These are phyloP conservation scores for Vulpes vulpes DNA, from an alignment of 2,113 vertebrate species.

Conservation along the genomic window DNA sequence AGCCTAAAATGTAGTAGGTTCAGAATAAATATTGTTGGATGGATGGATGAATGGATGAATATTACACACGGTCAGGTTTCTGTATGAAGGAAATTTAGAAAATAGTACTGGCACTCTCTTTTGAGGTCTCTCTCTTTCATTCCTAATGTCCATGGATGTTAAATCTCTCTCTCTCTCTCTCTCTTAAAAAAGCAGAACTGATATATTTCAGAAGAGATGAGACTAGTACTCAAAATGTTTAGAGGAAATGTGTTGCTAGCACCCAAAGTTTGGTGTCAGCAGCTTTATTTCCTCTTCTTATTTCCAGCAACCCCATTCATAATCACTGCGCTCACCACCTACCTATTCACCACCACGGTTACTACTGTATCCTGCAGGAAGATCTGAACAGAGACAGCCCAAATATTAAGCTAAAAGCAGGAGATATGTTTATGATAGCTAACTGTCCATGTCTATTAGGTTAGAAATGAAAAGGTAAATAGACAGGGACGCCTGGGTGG, in stretches of 20 bases:
- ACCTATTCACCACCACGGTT: background rate
- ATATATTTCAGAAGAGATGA: conserved; percentile 17
- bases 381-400: background rate
- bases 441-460: background rate
- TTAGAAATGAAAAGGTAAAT: background rate
- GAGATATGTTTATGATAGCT: background rate
- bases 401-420: background rate
- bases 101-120: background rate
- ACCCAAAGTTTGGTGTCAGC: conserved; percentile 5
- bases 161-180: background rate
- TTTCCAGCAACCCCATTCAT: conserved; percentile 40
- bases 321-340: background rate
- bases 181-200: background rate
- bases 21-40: background rate
- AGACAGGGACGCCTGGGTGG: background rate
- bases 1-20: background rate
- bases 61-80: background rate
- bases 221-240: background rate
- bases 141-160: background rate
- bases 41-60: background rate
- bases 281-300: conserved; percentile 66
- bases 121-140: background rate
- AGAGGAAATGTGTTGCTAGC: conserved; percentile 32
- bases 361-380: background rate
- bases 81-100: background rate